phyloP scores from a whole-genome alignment of 92 coral and sea anemone genomes.

The Porites lobata region DNA sequence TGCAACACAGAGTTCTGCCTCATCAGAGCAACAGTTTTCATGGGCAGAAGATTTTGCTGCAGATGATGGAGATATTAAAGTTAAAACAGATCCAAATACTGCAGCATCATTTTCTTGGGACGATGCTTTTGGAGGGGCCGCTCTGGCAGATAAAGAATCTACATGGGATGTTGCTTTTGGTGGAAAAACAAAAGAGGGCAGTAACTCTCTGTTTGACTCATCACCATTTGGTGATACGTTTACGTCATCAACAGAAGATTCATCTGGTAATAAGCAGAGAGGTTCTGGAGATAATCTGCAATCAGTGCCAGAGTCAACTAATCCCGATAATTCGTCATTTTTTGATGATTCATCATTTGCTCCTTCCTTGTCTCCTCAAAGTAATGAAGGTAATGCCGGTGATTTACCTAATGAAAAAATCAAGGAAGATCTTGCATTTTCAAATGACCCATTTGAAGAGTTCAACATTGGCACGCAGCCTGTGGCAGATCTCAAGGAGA shows the following conservation, averaged over 20 bases:
- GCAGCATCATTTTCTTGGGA: constrained; percentile 42
- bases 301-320: background rate
- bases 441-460: constrained; percentile 38
- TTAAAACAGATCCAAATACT: constrained; percentile 10
- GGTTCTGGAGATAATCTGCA: background rate
- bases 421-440: background rate
- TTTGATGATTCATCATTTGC: constrained; percentile 1
- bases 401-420: background rate
- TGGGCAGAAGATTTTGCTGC: constrained; percentile 39
- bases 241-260: constrained; percentile 9
- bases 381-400: background rate
- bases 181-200: background rate
- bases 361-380: background rate
- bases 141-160: constrained; percentile 21
- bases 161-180: constrained; percentile 63
- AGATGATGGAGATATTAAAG: constrained; percentile 27
- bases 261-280: background rate
- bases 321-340: background rate
- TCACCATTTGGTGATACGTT: constrained; percentile 53
- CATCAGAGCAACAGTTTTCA: constrained; percentile 31
- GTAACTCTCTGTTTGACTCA: background rate
- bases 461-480: background rate
- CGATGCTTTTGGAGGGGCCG: constrained; percentile 70
- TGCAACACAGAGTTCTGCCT: background rate
- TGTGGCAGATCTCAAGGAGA: background rate